phyloP scores from a whole-genome alignment of 2,113 vertebrate genomes.

The Reinhardtius hippoglossoides region DNA sequence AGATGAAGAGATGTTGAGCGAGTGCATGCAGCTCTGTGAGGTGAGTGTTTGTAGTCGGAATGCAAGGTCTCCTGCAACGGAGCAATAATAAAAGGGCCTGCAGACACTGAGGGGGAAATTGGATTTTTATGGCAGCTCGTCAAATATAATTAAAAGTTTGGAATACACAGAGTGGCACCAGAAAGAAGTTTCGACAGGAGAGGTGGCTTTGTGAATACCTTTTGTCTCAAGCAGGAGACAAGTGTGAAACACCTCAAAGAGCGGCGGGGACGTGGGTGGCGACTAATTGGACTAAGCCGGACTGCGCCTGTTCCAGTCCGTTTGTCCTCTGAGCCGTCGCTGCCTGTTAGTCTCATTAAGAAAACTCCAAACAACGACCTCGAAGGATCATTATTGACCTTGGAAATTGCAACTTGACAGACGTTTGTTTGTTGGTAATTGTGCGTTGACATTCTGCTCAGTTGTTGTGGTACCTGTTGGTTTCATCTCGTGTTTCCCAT shows the following conservation, averaged over 20 bases:
- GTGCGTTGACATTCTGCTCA: not conserved
- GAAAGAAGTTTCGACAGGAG: slow-evolving; percentile 36
- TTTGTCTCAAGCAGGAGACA: not conserved
- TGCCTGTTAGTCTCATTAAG: slow-evolving; percentile 19
- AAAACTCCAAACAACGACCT: not conserved
- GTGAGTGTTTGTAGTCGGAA: slow-evolving; percentile 31
- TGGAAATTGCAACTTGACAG: not conserved
- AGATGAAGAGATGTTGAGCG: slow-evolving; percentile 15
- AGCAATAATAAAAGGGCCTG: slow-evolving; percentile 59
- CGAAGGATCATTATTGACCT: not conserved
- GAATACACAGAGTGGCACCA: slow-evolving; percentile 37
- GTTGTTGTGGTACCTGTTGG: not conserved
- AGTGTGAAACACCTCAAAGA: not conserved
- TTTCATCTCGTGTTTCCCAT: not conserved
- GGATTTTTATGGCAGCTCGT: slow-evolving; percentile 77
- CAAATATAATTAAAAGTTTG: slow-evolving; percentile 78
- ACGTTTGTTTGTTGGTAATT: not conserved
- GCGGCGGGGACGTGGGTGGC: not conserved
- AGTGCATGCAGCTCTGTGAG: not conserved
- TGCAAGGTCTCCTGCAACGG: slow-evolving; percentile 17
- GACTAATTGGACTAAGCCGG: not conserved
- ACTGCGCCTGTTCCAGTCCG: not conserved
- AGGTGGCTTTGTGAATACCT: slow-evolving; percentile 31
- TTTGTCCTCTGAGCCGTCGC: not conserved
- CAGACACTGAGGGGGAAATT: slow-evolving; percentile 51